These are phyloP conservation scores for Myanophis thanlyinensis DNA, from an alignment of 2,113 vertebrate species.

Conservation along the genomic window DNA sequence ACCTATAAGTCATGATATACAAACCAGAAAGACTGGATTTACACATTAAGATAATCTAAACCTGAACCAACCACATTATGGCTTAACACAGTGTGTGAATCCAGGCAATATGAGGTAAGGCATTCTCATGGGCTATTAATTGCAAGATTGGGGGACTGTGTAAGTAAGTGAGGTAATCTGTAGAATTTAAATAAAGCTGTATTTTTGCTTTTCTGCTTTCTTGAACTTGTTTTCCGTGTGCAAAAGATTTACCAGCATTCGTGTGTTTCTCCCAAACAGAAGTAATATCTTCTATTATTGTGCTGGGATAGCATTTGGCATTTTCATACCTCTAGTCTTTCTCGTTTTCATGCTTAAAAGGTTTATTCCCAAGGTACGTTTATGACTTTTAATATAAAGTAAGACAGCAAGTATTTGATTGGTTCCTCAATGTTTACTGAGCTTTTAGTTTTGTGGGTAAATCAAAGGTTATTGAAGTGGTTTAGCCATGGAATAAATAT, in stretches of 20 bases:
- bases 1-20: background rate
- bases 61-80: background rate
- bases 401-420: constrained; percentile 8
- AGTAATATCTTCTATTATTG: constrained; percentile 70
- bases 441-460: background rate
- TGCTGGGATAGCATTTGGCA: constrained; percentile 66
- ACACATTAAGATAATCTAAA: background rate
- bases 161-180: background rate
- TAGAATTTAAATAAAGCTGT: constrained; percentile 11
- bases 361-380: constrained; percentile 73
- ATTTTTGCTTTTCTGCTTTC: constrained; percentile 14
- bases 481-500: background rate
- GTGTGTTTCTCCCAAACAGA: constrained; percentile 65
- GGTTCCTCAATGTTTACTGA: background rate
- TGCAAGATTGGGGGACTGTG: background rate
- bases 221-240: background rate
- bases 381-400: constrained; percentile 24
- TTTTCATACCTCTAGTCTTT: constrained; percentile 71
- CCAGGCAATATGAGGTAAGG: background rate
- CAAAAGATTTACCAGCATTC: constrained; percentile 24
- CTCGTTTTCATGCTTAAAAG: constrained; percentile 70
- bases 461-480: background rate
- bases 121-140: background rate
- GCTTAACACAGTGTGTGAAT: background rate
- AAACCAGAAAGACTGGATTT: background rate